Percentiles rank a stretch among this genome's conserved stretches.
Conservation (phyloP, 1,140 invertebrate genomes). For the Pteromalus puparum region DNA sequence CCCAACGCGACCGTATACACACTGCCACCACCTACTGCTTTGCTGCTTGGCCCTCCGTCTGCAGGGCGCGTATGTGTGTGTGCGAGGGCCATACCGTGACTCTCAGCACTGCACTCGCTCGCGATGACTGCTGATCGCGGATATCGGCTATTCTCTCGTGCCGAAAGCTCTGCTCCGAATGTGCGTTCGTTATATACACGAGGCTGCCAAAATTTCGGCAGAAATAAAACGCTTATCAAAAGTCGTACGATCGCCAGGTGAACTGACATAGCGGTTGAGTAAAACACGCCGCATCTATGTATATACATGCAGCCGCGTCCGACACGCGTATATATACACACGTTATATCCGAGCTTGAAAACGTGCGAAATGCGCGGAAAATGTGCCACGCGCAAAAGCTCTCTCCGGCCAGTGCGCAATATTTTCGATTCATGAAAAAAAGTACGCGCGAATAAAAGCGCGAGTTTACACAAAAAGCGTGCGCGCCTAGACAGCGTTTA, state of each 20-base stretch:
- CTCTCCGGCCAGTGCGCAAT: background rate
- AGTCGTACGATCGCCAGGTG: background rate
- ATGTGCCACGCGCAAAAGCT: constrained; percentile 21
- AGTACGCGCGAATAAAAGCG: background rate
- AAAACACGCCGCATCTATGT: constrained; percentile 9
- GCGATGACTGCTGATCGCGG: constrained; percentile 36
- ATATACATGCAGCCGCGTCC: background rate
- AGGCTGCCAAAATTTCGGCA: background rate
- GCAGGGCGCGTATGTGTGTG: background rate
- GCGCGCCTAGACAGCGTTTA: constrained; percentile 6
- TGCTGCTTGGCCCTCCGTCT: background rate
- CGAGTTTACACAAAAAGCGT: background rate
- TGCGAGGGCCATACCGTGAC: background rate
- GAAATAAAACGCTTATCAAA: constrained; percentile 20
- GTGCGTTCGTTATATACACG: background rate
- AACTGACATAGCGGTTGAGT: background rate
- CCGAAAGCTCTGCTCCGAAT: background rate
- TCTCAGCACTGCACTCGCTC: constrained; percentile 2
- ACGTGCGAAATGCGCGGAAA: constrained; percentile 38
- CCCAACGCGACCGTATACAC: constrained; percentile 15
- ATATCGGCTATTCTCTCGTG: background rate
- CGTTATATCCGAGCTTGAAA: constrained; percentile 33
- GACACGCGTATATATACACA: constrained; percentile 15
- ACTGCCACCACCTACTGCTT: constrained; percentile 45
- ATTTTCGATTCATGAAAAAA: constrained; percentile 39